Conservation (phyloP, 2,888 invertebrate species). For the Halocaridina rubra region DNA sequence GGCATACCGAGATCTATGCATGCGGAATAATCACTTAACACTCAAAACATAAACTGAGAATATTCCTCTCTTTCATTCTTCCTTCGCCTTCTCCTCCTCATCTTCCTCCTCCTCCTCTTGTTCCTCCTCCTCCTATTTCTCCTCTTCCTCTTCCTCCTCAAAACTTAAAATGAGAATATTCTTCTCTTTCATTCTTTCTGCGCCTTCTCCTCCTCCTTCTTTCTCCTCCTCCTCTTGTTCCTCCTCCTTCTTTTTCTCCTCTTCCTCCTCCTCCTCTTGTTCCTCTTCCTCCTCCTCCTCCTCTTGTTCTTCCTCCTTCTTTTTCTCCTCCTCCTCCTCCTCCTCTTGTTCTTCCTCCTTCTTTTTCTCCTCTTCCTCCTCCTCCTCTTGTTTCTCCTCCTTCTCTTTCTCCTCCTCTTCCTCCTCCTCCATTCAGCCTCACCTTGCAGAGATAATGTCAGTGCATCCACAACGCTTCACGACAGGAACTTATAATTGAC, state of each 20-base stretch:
- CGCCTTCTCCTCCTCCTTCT: background rate
- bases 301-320: background rate
- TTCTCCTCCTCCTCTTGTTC: background rate
- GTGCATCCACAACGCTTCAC: background rate
- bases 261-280: background rate
- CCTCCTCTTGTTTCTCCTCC: background rate
- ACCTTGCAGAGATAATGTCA: background rate
- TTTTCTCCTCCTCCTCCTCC: background rate
- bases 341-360: background rate
- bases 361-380: background rate
- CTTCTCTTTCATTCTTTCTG: background rate
- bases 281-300: background rate
- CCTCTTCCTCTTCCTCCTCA: background rate
- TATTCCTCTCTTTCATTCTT: too few relatives aligned
- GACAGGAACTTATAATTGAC: slow-evolving; percentile 33
- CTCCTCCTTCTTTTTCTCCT: background rate
- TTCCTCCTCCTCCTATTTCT: background rate
- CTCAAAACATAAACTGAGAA: too few relatives aligned
- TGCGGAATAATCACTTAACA: too few relatives aligned
- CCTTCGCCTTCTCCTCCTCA: too few relatives aligned
- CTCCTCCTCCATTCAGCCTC: background rate
- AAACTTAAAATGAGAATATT: too few relatives aligned
- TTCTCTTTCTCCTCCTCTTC: background rate
- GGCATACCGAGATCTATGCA: too few relatives aligned
- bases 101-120: background rate